Conservation (phyloP, 2,888 invertebrate species). For the Drosophila flavopinicola region DNA sequence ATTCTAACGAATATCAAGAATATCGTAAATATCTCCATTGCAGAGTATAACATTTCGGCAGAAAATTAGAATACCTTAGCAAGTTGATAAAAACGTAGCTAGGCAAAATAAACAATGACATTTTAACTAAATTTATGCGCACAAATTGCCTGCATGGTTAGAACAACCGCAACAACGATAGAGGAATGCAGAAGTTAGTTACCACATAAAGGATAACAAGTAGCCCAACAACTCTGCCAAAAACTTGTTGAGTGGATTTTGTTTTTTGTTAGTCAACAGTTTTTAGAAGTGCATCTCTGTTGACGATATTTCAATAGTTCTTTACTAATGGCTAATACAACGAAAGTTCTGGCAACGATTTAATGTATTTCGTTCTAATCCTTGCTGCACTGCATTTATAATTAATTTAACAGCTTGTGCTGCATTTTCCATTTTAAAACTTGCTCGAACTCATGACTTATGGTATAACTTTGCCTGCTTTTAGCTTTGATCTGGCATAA, state of each 20-base stretch:
- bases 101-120: conserved; percentile 55
- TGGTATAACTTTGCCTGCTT: background rate
- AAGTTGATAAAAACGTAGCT: conserved; percentile 12
- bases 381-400: too few relatives aligned
- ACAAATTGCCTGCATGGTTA: conserved; percentile 49
- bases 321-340: conserved; percentile 1
- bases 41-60: background rate
- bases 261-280: conserved; percentile 8
- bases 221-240: conserved; percentile 5
- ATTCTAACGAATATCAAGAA: too few relatives aligned
- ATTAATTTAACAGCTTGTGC: too few relatives aligned
- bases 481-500: conserved; percentile 5
- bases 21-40: background rate
- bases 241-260: conserved; percentile 8
- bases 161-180: conserved; percentile 10
- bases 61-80: background rate
- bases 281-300: conserved; percentile 21
- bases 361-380: conserved; percentile 1
- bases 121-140: conserved; percentile 74
- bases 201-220: conserved; percentile 10
- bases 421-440: too few relatives aligned
- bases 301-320: conserved; percentile 28
- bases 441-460: background rate
- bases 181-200: conserved; percentile 27
- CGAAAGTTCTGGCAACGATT: background rate